Base-by-base conservation (phyloP, 2,888 invertebrate genomes). In the Eilema depressum region DNA sequence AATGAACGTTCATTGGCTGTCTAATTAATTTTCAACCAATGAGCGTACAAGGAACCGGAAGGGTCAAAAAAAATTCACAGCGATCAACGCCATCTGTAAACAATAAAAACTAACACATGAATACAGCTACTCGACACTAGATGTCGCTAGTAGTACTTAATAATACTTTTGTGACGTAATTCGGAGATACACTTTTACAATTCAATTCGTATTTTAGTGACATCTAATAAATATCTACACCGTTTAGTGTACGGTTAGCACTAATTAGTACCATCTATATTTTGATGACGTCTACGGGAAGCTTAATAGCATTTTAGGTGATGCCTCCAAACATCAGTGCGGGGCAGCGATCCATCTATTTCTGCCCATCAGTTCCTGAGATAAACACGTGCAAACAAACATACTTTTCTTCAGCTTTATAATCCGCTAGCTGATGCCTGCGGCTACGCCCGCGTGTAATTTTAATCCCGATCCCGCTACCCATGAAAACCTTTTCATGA, bases 191-290 rank as follows among this genome's bases (percentile, higher is more conserved):
- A 78, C 66, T 73, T 57, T 65, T 57, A 64, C 67, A 60, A 30
- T 69, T 73, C 14, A 41, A 47, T 63, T 75, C 71, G 71, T 74
- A 75, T 62, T 81, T 68, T 67, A 71, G 56, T 77, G 63, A 63
- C 69, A 78, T 73, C 66, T 67, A 59, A 67, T 64, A 62, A 25
- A 63, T 68, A 70, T 62, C 75, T 81, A 81, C 64, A 75, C 64
- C 63, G 75, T 79, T 78, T 63, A 70, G 65, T 75, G 69, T 67
- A 70, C 23, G 61, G 64, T 74, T 70, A 70, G 70, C 74, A 77
- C 81, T 81, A 75, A 26, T 66, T 78, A 73, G 77, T 74, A 75
- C 67, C 66, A 63, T 68, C 80, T 83, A 81, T 68, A 65, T n/a
- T 56, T 68, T 66, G 65, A 74, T 75, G 57, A 75, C 68, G 63